These are phyloP conservation scores for Scarus forsteni DNA, from an alignment of 2,797 vertebrate genomes.

Conservation along the genomic window DNA sequence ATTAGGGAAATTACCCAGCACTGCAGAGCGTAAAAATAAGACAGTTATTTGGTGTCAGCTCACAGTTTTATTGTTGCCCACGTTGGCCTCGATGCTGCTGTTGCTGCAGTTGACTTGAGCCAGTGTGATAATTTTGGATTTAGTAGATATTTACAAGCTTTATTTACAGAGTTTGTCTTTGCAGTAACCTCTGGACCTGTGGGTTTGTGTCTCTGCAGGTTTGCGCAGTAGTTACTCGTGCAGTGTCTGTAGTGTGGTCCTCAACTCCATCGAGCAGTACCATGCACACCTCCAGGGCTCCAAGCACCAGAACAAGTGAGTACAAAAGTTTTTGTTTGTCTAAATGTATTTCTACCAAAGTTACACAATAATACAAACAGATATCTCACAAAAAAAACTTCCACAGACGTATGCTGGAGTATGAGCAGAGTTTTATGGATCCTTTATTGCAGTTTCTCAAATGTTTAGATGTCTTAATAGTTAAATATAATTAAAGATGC, in stretches of 20 bases:
- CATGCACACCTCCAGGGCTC: conserved; percentile 90
- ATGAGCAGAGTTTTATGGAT: not conserved
- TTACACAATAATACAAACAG: not conserved
- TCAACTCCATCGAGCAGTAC: conserved; percentile 91
- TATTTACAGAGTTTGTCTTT: conserved; percentile 10
- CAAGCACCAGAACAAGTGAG: conserved; percentile 91
- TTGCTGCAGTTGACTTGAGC: conserved; percentile 15
- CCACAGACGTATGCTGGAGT: not conserved
- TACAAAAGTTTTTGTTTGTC: conserved; percentile 7
- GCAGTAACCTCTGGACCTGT: conserved; percentile 30
- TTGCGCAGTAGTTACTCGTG: conserved; percentile 89
- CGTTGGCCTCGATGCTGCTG: conserved; percentile 12
- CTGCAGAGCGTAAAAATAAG: conserved; percentile 51
- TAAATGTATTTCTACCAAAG: not conserved
- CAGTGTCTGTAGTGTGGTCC: conserved; percentile 87
- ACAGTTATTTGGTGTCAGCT: conserved; percentile 43
- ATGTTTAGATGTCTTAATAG: not conserved
- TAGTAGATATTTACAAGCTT: conserved; percentile 15
- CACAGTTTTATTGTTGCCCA: conserved; percentile 40
- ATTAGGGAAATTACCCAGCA: conserved; percentile 67
- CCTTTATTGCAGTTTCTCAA: not conserved
- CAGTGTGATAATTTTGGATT: conserved; percentile 8
- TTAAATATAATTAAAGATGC: not conserved
- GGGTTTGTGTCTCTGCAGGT: conserved; percentile 73
- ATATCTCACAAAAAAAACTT: not conserved